Evolutionary conservation across 2,888 invertebrate genomes (phyloP), one percentile per base, ranked within the genome.

Genomic region (Mythimna loreyi): DNA sequence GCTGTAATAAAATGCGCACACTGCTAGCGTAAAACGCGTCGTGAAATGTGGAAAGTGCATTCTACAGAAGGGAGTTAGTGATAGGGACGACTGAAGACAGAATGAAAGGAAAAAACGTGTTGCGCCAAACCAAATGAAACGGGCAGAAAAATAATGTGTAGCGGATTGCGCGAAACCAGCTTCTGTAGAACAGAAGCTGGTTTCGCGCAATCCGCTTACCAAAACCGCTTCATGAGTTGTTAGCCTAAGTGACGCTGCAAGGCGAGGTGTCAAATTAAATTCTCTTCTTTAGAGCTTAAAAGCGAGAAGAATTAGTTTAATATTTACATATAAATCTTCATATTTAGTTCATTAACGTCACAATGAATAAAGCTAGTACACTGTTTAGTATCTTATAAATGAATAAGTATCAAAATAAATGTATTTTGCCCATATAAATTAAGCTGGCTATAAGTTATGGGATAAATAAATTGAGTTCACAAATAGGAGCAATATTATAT

Each of bases 391-490:
- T 5, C 30, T 23, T 67, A 16, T 56, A 55, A 23, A 53, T 59
- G 67, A 67, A 47, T 45, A 52, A 25, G 59, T 50, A 52, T 45
- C 7, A 59, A 68, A 61, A 13, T 45, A 67, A 47, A 69, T 75
- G 61, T 45, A 71, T 74, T 70, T 72, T 53, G 53, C 45, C 21
- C 7, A 55, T 66, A 59, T 63, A 78, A 55, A 75, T 63, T 60
- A 60, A 49, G 9, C 52, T 33, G 59, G 28, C 40, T 56, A 67
- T 78, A 75, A 72, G 67, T 72, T 78, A 78, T 78, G 43, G 49
- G 25, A 58, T 72, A 60, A 60, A 78, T 75, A 78, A 72, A 78
- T 65, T 57, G 50, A 52, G 65, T 72, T 64, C 55, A 49, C 52
- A 72, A 65, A 65, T 65, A 72, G 56, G 50, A 60, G 60, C 33